phyloP scores from a whole-genome alignment of 2,888 invertebrate genomes.

The Carpatolechia fugitivella region DNA sequence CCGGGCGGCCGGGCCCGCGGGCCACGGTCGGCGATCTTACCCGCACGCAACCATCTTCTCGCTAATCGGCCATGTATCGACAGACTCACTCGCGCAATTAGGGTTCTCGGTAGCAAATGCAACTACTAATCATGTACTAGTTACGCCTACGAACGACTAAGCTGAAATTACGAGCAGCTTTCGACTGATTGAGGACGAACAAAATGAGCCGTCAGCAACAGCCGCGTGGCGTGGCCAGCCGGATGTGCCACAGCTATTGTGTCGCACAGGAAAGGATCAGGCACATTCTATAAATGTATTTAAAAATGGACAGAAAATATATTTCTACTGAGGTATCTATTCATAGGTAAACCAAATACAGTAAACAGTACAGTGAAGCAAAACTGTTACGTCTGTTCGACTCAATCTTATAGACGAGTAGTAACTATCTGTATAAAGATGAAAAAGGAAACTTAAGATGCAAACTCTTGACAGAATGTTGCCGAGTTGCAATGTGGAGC shows the following conservation, averaged over 20 bases:
- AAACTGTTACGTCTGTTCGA: too few relatives aligned
- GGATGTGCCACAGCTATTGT: constrained; percentile 1
- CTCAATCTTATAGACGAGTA: too few relatives aligned
- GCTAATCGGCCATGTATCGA: constrained; percentile 66
- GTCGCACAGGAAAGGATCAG: not conserved
- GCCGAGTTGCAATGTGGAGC: not conserved
- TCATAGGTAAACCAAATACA: too few relatives aligned
- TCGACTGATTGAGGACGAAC: constrained; percentile 4
- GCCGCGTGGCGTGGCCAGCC: constrained; percentile 1
- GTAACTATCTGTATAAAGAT: too few relatives aligned
- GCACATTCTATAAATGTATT: not conserved
- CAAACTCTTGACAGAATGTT: not conserved
- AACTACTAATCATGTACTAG: constrained; percentile 35
- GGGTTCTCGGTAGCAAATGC: constrained; percentile 57
- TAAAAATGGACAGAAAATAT: too few relatives aligned
- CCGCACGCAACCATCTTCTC: constrained; percentile 64
- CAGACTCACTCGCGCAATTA: constrained; percentile 60
- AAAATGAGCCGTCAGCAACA: constrained; percentile 2
- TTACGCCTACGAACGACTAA: constrained; percentile 12
- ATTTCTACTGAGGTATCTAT: too few relatives aligned
- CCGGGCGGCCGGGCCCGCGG: constrained; percentile 35
- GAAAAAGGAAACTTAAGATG: not conserved
- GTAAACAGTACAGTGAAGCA: too few relatives aligned
- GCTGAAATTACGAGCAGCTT: constrained; percentile 1
- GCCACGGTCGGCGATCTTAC: constrained; percentile 43